These are phyloP conservation scores for Ladona fulva DNA, from an alignment of 1,140 invertebrate species.

Conservation along the genomic window DNA sequence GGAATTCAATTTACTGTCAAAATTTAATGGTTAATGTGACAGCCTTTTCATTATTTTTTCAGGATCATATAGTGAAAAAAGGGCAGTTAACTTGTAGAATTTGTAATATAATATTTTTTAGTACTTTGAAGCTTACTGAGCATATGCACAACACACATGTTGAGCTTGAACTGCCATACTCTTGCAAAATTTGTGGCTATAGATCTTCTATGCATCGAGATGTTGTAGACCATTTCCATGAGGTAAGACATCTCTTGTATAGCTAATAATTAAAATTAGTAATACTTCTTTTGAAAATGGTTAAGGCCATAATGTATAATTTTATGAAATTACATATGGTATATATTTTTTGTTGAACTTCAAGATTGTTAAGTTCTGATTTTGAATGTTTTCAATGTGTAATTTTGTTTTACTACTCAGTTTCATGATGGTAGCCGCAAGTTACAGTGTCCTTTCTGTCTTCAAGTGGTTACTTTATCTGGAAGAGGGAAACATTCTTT, in stretches of 20 bases:
- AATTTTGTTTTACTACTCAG: not conserved
- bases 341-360: too few relatives aligned
- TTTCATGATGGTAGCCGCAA: constrained; percentile 49
- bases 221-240: constrained; percentile 1
- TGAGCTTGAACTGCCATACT: constrained; percentile 68
- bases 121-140: constrained; percentile 42
- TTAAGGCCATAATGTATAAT: too few relatives aligned
- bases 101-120: constrained; percentile 29
- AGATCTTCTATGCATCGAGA: constrained; percentile 58
- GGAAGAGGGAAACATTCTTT: constrained; percentile 1
- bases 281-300: too few relatives aligned
- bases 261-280: too few relatives aligned
- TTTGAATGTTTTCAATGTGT: not conserved
- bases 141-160: constrained; percentile 68
- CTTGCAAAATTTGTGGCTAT: constrained; percentile 61
- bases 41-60: not conserved
- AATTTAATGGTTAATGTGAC: too few relatives aligned
- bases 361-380: too few relatives aligned
- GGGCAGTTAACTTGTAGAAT: constrained; percentile 28
- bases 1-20: too few relatives aligned
- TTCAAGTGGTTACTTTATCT: constrained; percentile 42
- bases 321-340: too few relatives aligned
- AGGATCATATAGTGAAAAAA: constrained; percentile 15
- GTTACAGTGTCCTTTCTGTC: constrained; percentile 62
- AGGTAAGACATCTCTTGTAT: not conserved